phyloP scores from a whole-genome alignment of 2,113 vertebrate species.

The Mugil cephalus region DNA sequence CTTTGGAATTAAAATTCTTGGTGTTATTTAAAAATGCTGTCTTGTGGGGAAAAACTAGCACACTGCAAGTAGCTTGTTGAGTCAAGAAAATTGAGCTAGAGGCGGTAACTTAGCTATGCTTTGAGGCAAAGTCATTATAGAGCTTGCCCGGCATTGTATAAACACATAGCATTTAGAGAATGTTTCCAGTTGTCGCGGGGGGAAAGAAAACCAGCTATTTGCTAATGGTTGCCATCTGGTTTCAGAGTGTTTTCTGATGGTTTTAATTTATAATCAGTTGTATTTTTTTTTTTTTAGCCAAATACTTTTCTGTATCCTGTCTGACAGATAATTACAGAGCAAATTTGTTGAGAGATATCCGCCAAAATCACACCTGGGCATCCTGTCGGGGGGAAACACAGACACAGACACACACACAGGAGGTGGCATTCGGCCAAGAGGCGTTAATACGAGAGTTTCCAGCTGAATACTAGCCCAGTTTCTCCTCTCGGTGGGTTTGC shows the following conservation, averaged over 20 bases:
- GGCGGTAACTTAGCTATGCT: constrained; percentile 48
- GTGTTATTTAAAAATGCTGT: constrained; percentile 38
- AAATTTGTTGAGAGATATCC: constrained; percentile 59
- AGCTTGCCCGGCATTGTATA: constrained; percentile 64
- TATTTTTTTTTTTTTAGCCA: constrained; percentile 61
- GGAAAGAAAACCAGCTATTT: constrained; percentile 60
- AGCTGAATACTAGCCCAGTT: constrained; percentile 10
- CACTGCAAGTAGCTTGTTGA: constrained; percentile 31
- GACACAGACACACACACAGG: background rate
- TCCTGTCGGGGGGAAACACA: constrained; percentile 16
- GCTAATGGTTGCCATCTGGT: constrained; percentile 82
- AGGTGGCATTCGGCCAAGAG: constrained; percentile 41
- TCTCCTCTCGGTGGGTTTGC: constrained; percentile 4
- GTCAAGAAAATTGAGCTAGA: constrained; percentile 35
- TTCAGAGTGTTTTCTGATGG: constrained; percentile 64
- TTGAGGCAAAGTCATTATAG: constrained; percentile 67
- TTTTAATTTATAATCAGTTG: constrained; percentile 78
- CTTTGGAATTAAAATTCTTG: background rate
- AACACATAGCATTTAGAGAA: constrained; percentile 70
- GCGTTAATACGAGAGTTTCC: constrained; percentile 39
- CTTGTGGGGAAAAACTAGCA: constrained; percentile 28
- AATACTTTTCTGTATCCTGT: constrained; percentile 74
- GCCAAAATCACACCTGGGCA: constrained; percentile 70
- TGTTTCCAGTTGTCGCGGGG: constrained; percentile 60
- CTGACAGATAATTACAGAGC: constrained; percentile 78